A percentile compares a stretch with the other conserved stretches of the same genome.
These are phyloP conservation scores for Aromia moschata DNA, from an alignment of 2,888 invertebrate genomes.

Conservation along the genomic window DNA sequence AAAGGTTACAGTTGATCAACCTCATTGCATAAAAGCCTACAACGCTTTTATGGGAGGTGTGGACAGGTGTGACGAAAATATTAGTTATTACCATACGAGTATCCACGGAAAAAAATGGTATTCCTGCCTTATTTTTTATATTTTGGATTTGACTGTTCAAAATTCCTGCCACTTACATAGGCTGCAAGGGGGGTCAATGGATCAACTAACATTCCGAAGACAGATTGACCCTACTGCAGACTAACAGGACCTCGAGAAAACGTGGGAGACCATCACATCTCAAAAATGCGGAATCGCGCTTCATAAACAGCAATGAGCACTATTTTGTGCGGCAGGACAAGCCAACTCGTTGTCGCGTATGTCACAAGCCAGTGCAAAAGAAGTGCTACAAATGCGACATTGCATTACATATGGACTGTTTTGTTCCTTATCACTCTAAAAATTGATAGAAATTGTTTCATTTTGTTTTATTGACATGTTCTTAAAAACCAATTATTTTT, in stretches of 20 bases:
- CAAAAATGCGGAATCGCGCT: slow-evolving; percentile 17
- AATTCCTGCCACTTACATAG: slow-evolving; percentile 2
- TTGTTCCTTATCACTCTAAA: slow-evolving; percentile 11
- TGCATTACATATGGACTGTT: slow-evolving; percentile 26
- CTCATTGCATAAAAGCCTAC: slow-evolving; percentile 10
- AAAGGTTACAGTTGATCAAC: slow-evolving; percentile 6
- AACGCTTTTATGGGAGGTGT: slow-evolving; percentile 16
- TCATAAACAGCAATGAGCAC: slow-evolving; percentile 20
- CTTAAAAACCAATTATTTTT: neutral
- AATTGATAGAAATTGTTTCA: neutral
- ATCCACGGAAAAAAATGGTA: too few relatives aligned
- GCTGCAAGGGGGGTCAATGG: slow-evolving; percentile 3
- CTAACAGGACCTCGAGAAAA: slow-evolving; percentile 8
- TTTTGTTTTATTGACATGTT: neutral
- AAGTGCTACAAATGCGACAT: slow-evolving; percentile 22
- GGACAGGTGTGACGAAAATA: slow-evolving; percentile 6
- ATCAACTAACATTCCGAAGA: neutral
- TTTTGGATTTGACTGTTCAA: slow-evolving; percentile 12
- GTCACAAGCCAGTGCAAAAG: slow-evolving; percentile 16
- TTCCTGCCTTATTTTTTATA: slow-evolving; percentile 7
- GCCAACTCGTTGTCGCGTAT: slow-evolving; percentile 18
- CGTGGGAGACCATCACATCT: slow-evolving; percentile 14
- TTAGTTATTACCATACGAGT: slow-evolving; percentile 12
- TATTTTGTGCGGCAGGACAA: slow-evolving; percentile 13
- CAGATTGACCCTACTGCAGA: slow-evolving; percentile 5